phyloP scores from a whole-genome alignment of 2,888 invertebrate genomes.

The Neoitamus cyanurus region DNA sequence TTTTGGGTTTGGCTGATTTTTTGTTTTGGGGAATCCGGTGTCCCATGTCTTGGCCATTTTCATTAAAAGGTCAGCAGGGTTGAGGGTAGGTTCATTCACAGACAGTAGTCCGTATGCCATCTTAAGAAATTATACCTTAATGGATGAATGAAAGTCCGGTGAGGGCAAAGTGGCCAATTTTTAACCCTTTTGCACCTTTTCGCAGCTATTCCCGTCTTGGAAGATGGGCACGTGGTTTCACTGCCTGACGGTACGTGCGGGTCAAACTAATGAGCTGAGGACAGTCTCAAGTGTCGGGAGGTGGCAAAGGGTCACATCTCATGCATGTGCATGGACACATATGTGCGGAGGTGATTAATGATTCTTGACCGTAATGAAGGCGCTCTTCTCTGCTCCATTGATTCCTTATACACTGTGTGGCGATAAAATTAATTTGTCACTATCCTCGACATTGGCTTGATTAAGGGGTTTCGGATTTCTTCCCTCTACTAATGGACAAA shows the following conservation, averaged over 20 bases:
- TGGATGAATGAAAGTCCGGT: neutral
- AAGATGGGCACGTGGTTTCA: neutral
- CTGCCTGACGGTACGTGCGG: neutral
- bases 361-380: conserved; percentile 48
- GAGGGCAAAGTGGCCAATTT: neutral
- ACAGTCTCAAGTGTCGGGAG: neutral
- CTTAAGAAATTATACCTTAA: conserved; percentile 18
- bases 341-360: conserved; percentile 49
- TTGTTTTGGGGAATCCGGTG: conserved; percentile 1
- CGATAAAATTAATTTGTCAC: conserved; percentile 44
- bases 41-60: conserved; percentile 50
- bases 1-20: conserved; percentile 25
- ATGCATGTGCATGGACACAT: conserved; percentile 29
- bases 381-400: conserved; percentile 49
- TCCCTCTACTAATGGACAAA: neutral
- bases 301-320: conserved; percentile 14
- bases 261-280: conserved; percentile 33
- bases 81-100: conserved; percentile 32
- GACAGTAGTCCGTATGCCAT: neutral
- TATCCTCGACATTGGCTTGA: conserved; percentile 8
- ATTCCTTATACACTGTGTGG: conserved; percentile 36
- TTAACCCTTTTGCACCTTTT: conserved; percentile 20
- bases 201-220: neutral
- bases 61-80: conserved; percentile 47
- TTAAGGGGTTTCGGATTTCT: conserved; percentile 36